Conservation (phyloP, 2,797 vertebrate species). For the Psittacula echo region DNA sequence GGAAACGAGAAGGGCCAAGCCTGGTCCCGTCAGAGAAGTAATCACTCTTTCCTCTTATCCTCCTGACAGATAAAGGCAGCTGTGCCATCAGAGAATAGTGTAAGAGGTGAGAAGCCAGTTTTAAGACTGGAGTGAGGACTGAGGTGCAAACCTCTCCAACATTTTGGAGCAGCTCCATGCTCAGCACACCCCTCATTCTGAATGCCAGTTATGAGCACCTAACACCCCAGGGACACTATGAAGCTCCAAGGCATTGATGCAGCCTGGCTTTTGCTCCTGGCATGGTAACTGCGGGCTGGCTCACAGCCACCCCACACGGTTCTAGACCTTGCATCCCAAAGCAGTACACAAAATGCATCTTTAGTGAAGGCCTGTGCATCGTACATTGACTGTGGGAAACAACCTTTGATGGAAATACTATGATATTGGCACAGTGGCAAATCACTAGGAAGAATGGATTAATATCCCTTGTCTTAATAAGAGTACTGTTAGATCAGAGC, state of each 20-base stretch:
- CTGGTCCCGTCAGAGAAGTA: neutral
- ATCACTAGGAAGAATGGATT: neutral
- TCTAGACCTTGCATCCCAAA: neutral
- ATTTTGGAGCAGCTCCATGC: neutral
- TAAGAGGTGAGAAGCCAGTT: neutral
- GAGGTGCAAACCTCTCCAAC: neutral
- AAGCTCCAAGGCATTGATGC: neutral
- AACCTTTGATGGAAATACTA: neutral
- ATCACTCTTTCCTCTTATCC: neutral
- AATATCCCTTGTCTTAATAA: neutral
- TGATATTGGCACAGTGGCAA: neutral
- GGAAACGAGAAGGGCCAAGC: neutral
- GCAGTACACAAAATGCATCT: neutral
- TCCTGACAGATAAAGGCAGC: neutral
- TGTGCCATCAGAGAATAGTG: neutral
- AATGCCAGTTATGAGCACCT: neutral
- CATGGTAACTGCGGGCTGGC: neutral
- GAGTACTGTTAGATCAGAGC: neutral
- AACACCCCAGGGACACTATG: neutral
- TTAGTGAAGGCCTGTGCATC: neutral
- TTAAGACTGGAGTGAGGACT: neutral
- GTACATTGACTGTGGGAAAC: neutral
- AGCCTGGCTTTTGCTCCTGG: neutral
- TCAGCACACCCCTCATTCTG: neutral
- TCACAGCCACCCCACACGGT: accelerated